These are phyloP conservation scores for Tipula helvola DNA, from an alignment of 2,888 invertebrate genomes.

Conservation along the genomic window DNA sequence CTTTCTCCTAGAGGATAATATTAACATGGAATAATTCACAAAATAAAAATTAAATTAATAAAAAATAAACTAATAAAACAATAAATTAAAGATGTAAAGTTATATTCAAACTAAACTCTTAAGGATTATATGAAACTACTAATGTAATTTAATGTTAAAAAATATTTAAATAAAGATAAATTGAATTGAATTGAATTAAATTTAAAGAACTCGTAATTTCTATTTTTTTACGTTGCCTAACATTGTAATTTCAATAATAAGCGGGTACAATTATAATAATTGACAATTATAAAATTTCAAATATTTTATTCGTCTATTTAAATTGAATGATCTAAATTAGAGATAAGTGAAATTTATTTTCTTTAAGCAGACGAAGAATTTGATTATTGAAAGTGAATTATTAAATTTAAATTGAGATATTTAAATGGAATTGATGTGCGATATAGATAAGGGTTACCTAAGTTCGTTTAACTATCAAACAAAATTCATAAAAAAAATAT, in stretches of 20 bases:
- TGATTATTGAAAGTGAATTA: background rate
- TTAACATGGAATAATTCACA: too few relatives aligned
- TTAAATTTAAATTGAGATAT: background rate
- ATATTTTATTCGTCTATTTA: background rate
- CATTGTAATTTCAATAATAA: background rate
- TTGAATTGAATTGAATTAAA: too few relatives aligned
- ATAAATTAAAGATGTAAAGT: too few relatives aligned
- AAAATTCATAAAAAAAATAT: background rate
- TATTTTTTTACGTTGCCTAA: background rate
- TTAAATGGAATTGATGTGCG: background rate
- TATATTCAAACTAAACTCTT: too few relatives aligned
- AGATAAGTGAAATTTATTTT: background rate
- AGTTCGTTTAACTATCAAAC: background rate
- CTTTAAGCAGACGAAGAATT: background rate
- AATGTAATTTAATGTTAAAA: too few relatives aligned
- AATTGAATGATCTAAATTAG: background rate
- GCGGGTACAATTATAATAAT: background rate
- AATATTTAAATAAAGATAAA: too few relatives aligned
- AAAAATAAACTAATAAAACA: too few relatives aligned
- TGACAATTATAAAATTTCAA: background rate
- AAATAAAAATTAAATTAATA: too few relatives aligned
- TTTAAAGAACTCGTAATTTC: background rate
- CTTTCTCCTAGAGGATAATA: too few relatives aligned
- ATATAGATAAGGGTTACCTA: background rate
- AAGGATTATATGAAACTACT: too few relatives aligned